Evolutionary conservation across 2,797 vertebrate genomes (phyloP), one percentile per base, ranked within the genome.

Genomic region (Taeniopygia guttata): DNA sequence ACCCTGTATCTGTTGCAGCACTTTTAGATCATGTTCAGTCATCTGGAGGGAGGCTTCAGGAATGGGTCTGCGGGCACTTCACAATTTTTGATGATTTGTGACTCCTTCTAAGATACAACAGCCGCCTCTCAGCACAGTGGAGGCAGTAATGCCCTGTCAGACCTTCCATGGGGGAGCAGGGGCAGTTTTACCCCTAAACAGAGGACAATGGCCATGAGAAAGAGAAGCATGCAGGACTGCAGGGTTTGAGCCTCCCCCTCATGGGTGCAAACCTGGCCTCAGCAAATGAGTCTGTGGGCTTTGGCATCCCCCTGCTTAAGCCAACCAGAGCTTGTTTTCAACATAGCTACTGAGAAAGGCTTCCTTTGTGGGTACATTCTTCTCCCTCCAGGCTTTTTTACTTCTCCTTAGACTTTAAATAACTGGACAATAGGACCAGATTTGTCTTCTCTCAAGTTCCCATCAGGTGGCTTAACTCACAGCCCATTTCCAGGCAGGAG

Each of bases 101-200:
- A 14, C 43, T 26, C 36, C 26, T 56, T 43, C 16, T 29, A 9
- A 64, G 43, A 25, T 20, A 25, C 0, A 0, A 2, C 23, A 55
- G 34, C 42, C n/a, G 34, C 21, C 7, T 40, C 42, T 73, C 30
- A 34, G 43, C 1, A 2, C 30, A 16, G n/a, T 12, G 5, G 0
- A 42, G 36, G 4, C n/a, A 13, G 23, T 2, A 16, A 5, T 55
- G 34, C 25, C 69, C 36, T 69, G 26, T 17, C 51, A 26, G 25
- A 34, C 20, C 20, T 34, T 25, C 77, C 32, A 3, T 0, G 3
- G 16, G 15, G 34, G 13, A 34, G 10, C 36, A 4, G 0, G 36
- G 30, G 3, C 25, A 49, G 9, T 21, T 49, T 12, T 4, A 34
- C 9, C 30, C 48, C 38, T 16, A 38, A 13, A 72, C 38, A 74